Evolutionary conservation across 2,888 invertebrate species (phyloP).

Genomic region (Melinaea marsaeus): DNA sequence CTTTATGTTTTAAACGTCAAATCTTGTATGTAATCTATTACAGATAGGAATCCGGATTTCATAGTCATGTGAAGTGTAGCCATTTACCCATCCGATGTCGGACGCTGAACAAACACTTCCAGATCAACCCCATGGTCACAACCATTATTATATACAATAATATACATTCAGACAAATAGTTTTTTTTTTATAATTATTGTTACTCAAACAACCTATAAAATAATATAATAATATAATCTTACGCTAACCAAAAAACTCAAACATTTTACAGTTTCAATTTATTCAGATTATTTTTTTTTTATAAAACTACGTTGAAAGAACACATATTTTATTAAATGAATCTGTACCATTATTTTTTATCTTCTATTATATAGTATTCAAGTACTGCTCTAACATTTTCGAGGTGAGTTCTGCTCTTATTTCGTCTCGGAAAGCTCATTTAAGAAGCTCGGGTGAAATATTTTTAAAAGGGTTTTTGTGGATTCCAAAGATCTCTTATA

Average conservation of each 20-base stretch:
- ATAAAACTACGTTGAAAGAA: neutral
- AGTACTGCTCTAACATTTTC: neutral
- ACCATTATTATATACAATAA: neutral
- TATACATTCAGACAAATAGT: no score
- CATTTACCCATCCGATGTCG: slow-evolving; percentile 65
- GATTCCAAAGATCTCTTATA: no score
- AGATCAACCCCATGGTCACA: slow-evolving; percentile 20
- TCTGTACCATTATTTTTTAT: neutral
- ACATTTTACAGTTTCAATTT: neutral
- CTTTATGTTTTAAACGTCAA: no score
- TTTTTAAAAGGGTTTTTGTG: neutral
- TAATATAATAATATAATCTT: neutral
- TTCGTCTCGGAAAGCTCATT: neutral
- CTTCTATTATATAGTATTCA: slow-evolving; percentile 3
- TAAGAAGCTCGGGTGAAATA: neutral
- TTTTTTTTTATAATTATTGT: no score
- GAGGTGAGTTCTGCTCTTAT: neutral
- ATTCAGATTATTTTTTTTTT: neutral
- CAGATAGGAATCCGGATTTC: slow-evolving; percentile 34
- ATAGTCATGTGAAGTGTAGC: slow-evolving; percentile 44
- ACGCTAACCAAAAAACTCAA: neutral
- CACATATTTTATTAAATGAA: no score
- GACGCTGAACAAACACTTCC: slow-evolving; percentile 62
- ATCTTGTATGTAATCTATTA: neutral
- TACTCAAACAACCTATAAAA: no score